Base-by-base conservation (phyloP, 2,113 vertebrate species). In the Osmerus eperlanus region DNA sequence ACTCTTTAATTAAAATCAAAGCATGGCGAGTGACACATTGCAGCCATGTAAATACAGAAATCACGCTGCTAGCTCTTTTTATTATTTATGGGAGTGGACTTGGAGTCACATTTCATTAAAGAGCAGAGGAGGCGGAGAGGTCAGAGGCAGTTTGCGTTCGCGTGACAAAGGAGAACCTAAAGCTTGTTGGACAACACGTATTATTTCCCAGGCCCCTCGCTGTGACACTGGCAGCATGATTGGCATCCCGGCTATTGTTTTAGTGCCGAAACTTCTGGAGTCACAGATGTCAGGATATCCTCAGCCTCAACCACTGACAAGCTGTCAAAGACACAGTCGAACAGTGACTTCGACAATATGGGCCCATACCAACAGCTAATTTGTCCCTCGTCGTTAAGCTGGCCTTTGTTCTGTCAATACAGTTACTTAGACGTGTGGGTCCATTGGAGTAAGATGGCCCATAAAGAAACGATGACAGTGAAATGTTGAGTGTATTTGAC, bases 71-170 rank as follows among this genome's bases (percentile, higher is more conserved):
- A 87, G 86, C 81, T 69, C 70, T 76, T 68, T 68, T 81, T 72
- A 80, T 89, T 84, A 86, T 86, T 88, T 86, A 89, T 89, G 79
- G 70, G 75, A 84, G 75, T 83, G 86, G 88, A 89, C 87, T 85
- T 79, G 69, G 85, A 79, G 82, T 90, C 88, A 87, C 82, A 86
- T 86, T 83, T 74, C 76, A 87, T 90, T 89, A 88, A 68, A 54
- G 66, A 13, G 53, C 56, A 56, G 54, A 71, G 71, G 72, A 72
- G 65, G 65, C 56, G 72, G 61, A 21, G 79, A 71, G 81, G 78
- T 71, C 70, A 72, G 72, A 67, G 71, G 71, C 54, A 66, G 65
- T 75, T 79, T 78, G 68, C 68, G 65, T 76, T 80, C 76, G 79
- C 72, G 70, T 47, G 76, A 59, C 72, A 70, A 79, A 56, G 65